These are phyloP conservation scores for Rousettus madagascariensis DNA, from an alignment of 2,797 vertebrate genomes.

Conservation along the genomic window DNA sequence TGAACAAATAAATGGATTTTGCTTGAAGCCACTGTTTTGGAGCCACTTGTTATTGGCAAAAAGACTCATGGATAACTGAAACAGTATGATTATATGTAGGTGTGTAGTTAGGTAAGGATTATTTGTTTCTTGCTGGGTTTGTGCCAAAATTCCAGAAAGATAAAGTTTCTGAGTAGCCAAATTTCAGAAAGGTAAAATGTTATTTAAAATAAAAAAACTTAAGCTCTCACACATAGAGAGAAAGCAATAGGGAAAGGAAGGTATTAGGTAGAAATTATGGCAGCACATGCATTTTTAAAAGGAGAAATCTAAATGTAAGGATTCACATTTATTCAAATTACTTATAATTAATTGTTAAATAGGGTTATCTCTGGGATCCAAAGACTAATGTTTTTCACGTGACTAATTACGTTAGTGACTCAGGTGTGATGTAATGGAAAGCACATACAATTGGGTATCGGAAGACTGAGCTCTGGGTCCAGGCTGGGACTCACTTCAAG, in stretches of 20 bases:
- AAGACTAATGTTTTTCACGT: not conserved
- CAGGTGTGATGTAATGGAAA: constrained; percentile 51
- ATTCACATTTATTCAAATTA: not conserved
- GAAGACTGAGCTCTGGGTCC: not conserved
- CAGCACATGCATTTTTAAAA: not conserved
- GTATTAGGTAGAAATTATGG: not conserved
- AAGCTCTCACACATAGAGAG: not conserved
- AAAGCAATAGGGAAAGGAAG: not conserved
- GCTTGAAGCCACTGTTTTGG: not conserved
- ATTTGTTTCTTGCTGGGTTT: constrained; percentile 27
- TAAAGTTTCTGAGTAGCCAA: constrained; percentile 1
- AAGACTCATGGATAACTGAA: not conserved
- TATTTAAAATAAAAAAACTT: not conserved
- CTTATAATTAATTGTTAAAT: not conserved
- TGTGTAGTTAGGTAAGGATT: not conserved
- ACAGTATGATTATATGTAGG: not conserved
- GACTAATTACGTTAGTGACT: not conserved
- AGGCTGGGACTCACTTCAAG: not conserved
- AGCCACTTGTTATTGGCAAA: not conserved
- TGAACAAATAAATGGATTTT: not conserved
- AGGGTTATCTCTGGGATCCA: not conserved
- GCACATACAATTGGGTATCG: not conserved
- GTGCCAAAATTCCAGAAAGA: constrained; percentile 31
- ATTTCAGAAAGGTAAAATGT: not conserved
- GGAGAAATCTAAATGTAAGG: not conserved